Evolutionary conservation across 1,140 invertebrate species (phyloP), one percentile per base, ranked within the genome.

Genomic region (Penaeus japonicus): DNA sequence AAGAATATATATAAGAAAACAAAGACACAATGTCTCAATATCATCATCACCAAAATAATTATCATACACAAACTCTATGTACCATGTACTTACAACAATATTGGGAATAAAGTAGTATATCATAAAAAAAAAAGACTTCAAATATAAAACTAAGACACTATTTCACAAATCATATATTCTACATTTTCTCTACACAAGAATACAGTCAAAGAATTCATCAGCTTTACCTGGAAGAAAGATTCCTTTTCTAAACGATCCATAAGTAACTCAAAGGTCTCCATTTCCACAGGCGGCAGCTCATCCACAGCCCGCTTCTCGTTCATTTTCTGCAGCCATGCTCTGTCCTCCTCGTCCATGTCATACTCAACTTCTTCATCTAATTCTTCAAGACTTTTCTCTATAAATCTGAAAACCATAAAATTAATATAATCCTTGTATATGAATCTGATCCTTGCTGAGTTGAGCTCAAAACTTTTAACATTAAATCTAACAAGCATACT

Each of bases 211-310:
- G 30, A 57, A 24, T 57, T 59, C 30, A 84, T n/a, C 62, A 59
- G 20, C 7, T 92, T 89, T 91, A 95, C 95, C 92, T 97, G 97
- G 93, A 99, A 99, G 93, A 98, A 98, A 1, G 97, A 99, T 93
- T 99, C 98, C 92, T 99, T 99, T 92, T 99, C 98, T 89, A 99
- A 93, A 87, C 98, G 94, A 93, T 99, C 98, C 97, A 99, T 99
- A 12, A 99, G 93, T 2, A 98, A 92, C 93, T 99, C 98, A 93
- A 99, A 96, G 0, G 95, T 96, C 92, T 98, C 96, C 53, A 96
- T 95, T 81, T 95, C 95, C n/a, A 98, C 95, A 77, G 93, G 92
- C 4, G 94, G 92, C 7, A 97, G 92, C 7, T 95, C 94, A 78
- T 95, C 94, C 32, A 95, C 94, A 90, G 94, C 93, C 85, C 97